Evolutionary conservation across 2,113 vertebrate genomes (phyloP), one percentile per base, ranked within the genome.

Genomic region (Phainopepla nitens): DNA sequence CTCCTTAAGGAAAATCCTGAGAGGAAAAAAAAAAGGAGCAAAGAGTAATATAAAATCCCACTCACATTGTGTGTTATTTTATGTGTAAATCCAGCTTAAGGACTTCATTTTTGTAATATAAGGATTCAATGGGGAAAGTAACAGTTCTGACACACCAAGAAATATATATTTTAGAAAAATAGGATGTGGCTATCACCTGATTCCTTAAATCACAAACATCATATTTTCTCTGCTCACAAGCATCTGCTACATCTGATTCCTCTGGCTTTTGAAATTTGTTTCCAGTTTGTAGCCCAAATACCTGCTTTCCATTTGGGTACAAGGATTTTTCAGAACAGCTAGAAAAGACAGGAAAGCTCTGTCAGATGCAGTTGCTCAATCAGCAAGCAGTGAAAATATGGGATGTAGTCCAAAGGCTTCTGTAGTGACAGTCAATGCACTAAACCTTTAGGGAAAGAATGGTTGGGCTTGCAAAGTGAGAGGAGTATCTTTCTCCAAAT

Each of bases 1-100:
- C 91, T 99, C 99, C 97, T 98, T 98, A 31, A 99, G 98, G 98
- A 99, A 99, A 79, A 98, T 99, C 96, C 99, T 99, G 97, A 42
- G 66, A 87, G 76, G 61, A 44, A 93, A 84, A 76, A 93, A 93
- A 39, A 88, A 93, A n/a, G n/a, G 44, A 72, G 68, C 15, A 70
- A 91, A 60, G 24, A 69, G 25, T n/a, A 70, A 78, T 9, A 28
- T 68, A 61, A 68, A 41, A 70, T 60, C 25, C 51, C 21, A 8
- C n/a, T 88, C 33, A 13, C 27, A 25, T 3, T 29, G 31, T 49
- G 7, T 36, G 62, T 36, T 24, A 35, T 9, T 22, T 42, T 60
- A 56, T 50, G 29, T 60, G 56, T 45, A 70, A 73, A 61, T 50
- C 17, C 58, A 78, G 1, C 28, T 45, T 56, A 79, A 61, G 58